A percentile compares a stretch with the other conserved stretches of the same genome.
phyloP scores from a whole-genome alignment of 2,888 invertebrate genomes.

The Amphiduros pacificus region DNA sequence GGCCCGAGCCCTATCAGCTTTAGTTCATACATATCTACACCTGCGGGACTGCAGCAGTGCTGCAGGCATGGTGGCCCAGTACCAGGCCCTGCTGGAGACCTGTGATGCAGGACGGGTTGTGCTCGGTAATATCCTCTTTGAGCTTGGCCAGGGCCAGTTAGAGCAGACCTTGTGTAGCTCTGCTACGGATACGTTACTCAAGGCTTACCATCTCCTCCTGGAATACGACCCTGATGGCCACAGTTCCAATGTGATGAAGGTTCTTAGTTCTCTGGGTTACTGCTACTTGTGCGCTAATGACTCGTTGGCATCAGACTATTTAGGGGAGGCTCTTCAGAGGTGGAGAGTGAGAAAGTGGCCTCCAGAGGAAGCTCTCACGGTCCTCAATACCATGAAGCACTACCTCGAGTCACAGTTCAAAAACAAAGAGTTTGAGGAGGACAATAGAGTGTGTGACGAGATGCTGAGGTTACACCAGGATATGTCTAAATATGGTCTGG shows the following conservation, averaged over 20 bases:
- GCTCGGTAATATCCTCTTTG: slow-evolving; percentile 10
- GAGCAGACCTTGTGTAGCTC: slow-evolving; percentile 14
- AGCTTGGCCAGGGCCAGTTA: slow-evolving; percentile 14
- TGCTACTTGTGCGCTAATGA: slow-evolving; percentile 20
- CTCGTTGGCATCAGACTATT: slow-evolving; percentile 1
- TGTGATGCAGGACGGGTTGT: neutral
- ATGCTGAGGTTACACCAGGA: slow-evolving; percentile 19
- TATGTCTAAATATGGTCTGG: slow-evolving; percentile 6
- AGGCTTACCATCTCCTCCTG: slow-evolving; percentile 8
- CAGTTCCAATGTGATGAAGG: slow-evolving; percentile 12
- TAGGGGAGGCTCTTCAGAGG: slow-evolving; percentile 7
- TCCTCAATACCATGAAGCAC: slow-evolving; percentile 20
- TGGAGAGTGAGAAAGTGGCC: slow-evolving; percentile 22
- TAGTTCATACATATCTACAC: slow-evolving; percentile 14
- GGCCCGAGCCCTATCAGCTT: slow-evolving; percentile 1
- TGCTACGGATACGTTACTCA: slow-evolving; percentile 5
- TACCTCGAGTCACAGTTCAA: slow-evolving; percentile 17
- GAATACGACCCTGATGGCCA: slow-evolving; percentile 2
- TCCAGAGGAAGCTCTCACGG: slow-evolving; percentile 11
- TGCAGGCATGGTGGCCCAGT: slow-evolving; percentile 3
- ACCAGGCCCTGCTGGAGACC: slow-evolving; percentile 1
- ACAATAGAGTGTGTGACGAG: slow-evolving; percentile 11
- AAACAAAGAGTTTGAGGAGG: slow-evolving; percentile 8
- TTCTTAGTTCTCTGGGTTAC: slow-evolving; percentile 20
- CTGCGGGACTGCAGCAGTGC: slow-evolving; percentile 6